Base-by-base conservation (phyloP, 64 coral and sea anemone genomes). In the Dendronephthya gigantea region DNA sequence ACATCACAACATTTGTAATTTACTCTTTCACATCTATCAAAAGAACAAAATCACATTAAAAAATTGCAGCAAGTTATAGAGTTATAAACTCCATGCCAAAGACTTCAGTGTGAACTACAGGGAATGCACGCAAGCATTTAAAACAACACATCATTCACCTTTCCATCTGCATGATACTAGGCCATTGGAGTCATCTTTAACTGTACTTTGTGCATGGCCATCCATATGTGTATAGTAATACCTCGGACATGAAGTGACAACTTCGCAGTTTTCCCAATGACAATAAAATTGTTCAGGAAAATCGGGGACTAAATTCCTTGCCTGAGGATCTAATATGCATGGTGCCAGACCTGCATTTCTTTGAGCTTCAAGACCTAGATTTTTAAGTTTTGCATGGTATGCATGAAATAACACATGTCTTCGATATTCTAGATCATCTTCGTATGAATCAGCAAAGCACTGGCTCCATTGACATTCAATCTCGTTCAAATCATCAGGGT, bases 261-360 rank as follows among this genome's bases (percentile, higher is more conserved):
- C 55, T 15, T 27, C 55, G 25, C 55, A 62, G 17, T 62, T 62
- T 62, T 19, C 55, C 55, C 55, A 62, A 62, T 7, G 55, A 62
- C 55, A 62, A 62, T 19, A 62, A 62, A 62, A 62, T 62, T 62
- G 55, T 62, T 62, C 55, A 62, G 55, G 55, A 62, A 62, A 62
- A 62, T 62, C 55, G 8, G 55, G 55, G 19, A 62, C 55, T 17
- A 62, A 62, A 27, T 62, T 62, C 55, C 55, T 62, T 27, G 55
- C 55, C 25, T 62, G 55, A 62, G 25, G 55, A 62, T 62, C 55
- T 62, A 62, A n/a, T 17, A 22, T 27, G 25, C 55, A 62, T 62
- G 55, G 55, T 27, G 55, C 55, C 17, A 62, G 55, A 23, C 25
- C 25, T 62, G 25, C 19, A 15, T 62, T 62, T n/a, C 17, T 62